Conservation (phyloP, 2,113 vertebrate genomes). For the Crotalus horridus region DNA sequence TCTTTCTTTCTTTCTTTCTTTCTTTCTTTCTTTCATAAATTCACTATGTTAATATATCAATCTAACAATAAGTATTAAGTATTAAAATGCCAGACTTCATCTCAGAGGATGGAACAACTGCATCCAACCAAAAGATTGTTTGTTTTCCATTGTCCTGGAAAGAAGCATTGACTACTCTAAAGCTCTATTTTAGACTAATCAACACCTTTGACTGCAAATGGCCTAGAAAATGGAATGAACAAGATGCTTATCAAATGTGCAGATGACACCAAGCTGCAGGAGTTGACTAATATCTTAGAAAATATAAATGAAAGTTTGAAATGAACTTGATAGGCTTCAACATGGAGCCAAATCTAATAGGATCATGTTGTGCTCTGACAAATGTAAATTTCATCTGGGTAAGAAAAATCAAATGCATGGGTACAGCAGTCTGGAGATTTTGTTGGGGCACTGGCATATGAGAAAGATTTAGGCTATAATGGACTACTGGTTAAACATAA, state of each 20-base stretch:
- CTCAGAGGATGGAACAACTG: not conserved
- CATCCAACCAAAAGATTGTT: not conserved
- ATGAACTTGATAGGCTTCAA: not conserved
- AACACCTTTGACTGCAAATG: not conserved
- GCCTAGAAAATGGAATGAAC: not conserved
- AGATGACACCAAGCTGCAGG: not conserved
- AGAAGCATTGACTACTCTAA: not conserved
- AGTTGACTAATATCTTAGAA: not conserved
- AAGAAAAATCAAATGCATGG: not conserved
- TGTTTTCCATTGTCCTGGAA: not conserved
- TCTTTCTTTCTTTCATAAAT: no score
- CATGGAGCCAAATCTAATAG: not conserved
- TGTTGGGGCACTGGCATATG: not conserved
- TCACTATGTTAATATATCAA: not conserved
- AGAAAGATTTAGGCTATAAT: not conserved
- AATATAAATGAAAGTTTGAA: not conserved
- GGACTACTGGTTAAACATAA: not conserved
- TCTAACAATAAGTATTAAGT: not conserved
- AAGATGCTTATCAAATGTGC: not conserved
- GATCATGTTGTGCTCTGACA: not conserved
- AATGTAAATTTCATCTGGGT: not conserved
- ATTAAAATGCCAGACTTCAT: not conserved
- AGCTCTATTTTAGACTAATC: not conserved
- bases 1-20: rapidly evolving
- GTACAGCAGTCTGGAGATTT: not conserved